Evolutionary conservation across 2,113 vertebrate species (phyloP).

Genomic region (Ariopsis seemanni): DNA sequence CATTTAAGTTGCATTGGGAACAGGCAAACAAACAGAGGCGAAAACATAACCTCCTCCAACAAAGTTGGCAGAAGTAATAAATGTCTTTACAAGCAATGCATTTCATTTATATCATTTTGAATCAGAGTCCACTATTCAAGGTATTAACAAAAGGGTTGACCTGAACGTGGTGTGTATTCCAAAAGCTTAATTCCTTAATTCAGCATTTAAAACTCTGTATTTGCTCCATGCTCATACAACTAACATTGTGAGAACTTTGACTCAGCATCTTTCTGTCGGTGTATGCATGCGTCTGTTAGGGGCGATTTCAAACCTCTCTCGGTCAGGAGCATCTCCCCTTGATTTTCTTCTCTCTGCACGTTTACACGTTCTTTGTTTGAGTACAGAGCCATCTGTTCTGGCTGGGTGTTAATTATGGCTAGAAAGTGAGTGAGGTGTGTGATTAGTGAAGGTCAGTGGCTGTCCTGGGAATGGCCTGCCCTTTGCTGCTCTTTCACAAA

Average conservation of each 20-base stretch:
- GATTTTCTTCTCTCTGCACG: slow-evolving; percentile 39
- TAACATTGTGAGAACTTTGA: slow-evolving; percentile 24
- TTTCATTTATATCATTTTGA: neutral
- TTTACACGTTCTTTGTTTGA: slow-evolving; percentile 48
- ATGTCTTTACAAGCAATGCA: neutral
- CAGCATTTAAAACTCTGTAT: slow-evolving; percentile 21
- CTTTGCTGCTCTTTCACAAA: slow-evolving; percentile 77
- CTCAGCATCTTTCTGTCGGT: slow-evolving; percentile 32
- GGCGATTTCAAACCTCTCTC: slow-evolving; percentile 3
- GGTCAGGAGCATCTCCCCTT: slow-evolving; percentile 48
- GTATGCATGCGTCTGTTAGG: slow-evolving; percentile 6
- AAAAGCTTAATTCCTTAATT: slow-evolving; percentile 21
- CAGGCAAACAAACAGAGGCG: too few species aligned
- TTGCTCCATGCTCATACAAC: slow-evolving; percentile 12
- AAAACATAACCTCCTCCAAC: too few species aligned
- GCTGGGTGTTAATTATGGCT: slow-evolving; percentile 77
- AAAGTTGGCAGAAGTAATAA: too few species aligned
- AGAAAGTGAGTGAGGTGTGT: slow-evolving; percentile 70
- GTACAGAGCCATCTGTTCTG: slow-evolving; percentile 62
- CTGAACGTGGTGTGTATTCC: neutral
- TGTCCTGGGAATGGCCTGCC: slow-evolving; percentile 79
- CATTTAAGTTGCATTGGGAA: too few species aligned
- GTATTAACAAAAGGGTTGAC: neutral
- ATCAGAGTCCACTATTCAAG: neutral
- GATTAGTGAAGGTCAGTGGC: slow-evolving; percentile 78